phyloP scores from a whole-genome alignment of 2,888 invertebrate genomes.

The Conchocele bisecta region DNA sequence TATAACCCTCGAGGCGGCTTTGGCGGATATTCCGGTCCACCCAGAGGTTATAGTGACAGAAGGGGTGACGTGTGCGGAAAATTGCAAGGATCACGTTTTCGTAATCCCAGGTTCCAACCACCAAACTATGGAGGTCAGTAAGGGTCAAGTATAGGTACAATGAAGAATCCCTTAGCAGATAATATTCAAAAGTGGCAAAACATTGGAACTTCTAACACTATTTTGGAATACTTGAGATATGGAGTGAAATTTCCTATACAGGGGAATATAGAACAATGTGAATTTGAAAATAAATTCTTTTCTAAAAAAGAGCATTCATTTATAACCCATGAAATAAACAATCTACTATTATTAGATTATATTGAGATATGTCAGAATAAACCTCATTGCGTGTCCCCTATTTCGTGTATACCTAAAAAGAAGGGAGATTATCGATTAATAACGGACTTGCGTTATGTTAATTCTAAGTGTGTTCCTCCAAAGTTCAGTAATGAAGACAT shows the following conservation, averaged over 20 bases:
- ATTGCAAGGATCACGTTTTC: not conserved
- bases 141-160: not conserved
- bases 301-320: not conserved
- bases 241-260: slow-evolving; percentile 13
- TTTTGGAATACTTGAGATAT: slow-evolving; percentile 9
- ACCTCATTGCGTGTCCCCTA: slow-evolving; percentile 24
- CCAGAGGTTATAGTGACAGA: not conserved
- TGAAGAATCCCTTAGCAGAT: slow-evolving; percentile 3
- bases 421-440: slow-evolving; percentile 14
- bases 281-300: slow-evolving; percentile 6
- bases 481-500: slow-evolving; percentile 34
- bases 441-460: slow-evolving; percentile 12
- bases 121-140: not conserved
- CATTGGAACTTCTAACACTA: not conserved
- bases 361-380: slow-evolving; percentile 14
- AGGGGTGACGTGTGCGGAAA: not conserved
- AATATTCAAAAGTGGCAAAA: not conserved
- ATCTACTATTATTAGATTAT: slow-evolving; percentile 12
- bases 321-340: slow-evolving; percentile 6
- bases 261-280: not conserved
- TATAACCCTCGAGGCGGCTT: not conserved
- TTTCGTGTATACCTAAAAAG: slow-evolving; percentile 22
- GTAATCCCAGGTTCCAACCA: slow-evolving; percentile 1
- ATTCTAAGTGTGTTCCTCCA: slow-evolving; percentile 3
- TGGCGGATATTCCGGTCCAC: no score